phyloP scores from a whole-genome alignment of 2,113 vertebrate genomes.

The Atrichornis clamosus region DNA sequence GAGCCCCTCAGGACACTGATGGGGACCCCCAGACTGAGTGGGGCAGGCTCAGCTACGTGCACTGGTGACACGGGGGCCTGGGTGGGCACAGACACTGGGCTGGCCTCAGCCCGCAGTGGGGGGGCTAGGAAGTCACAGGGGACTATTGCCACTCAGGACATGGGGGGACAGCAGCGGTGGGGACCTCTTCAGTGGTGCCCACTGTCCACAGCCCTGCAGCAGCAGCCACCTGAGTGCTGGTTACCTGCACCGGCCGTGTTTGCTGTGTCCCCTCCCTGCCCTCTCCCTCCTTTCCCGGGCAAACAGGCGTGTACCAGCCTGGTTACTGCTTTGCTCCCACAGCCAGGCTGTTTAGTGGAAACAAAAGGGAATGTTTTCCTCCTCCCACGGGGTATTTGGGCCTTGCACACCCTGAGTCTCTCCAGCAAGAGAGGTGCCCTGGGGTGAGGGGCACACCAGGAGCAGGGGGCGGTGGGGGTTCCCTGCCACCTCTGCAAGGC shows the following conservation, averaged over 20 bases:
- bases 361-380: background rate
- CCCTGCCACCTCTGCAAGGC: background rate
- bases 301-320: background rate
- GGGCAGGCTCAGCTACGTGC: background rate
- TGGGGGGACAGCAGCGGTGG: background rate
- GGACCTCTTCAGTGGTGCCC: background rate
- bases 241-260: background rate
- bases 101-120: background rate
- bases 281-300: background rate
- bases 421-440: fast-evolving
- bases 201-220: background rate
- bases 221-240: background rate
- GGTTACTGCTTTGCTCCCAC: background rate
- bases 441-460: background rate
- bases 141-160: fast-evolving
- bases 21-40: background rate
- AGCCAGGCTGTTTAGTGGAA: background rate
- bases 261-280: background rate
- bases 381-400: background rate
- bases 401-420: background rate
- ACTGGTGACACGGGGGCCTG: fast-evolving
- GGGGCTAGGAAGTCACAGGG: background rate
- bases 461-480: fast-evolving
- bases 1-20: background rate
- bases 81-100: background rate